A percentile compares a stretch with the other conserved stretches of the same genome.
Conservation (phyloP, 2,888 invertebrate species). For the Drosophila robusta region DNA sequence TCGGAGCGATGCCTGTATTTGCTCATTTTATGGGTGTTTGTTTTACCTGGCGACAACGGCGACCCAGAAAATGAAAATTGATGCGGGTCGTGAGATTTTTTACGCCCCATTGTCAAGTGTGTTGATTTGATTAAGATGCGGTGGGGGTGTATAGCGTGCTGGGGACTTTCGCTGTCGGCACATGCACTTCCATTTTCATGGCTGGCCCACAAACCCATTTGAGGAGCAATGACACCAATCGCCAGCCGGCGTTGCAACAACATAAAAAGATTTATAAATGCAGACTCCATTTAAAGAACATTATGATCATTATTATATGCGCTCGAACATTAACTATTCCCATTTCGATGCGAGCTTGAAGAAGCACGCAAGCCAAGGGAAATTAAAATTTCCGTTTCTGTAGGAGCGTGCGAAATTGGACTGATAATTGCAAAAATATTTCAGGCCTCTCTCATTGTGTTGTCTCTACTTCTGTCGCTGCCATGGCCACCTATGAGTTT, state of each 20-base stretch:
- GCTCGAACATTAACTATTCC: slow-evolving; percentile 32
- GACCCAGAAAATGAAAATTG: slow-evolving; percentile 66
- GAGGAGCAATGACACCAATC: slow-evolving; percentile 55
- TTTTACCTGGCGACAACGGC: slow-evolving; percentile 34
- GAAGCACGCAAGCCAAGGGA: slow-evolving; percentile 56
- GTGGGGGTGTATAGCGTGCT: neutral
- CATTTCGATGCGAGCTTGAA: slow-evolving; percentile 38
- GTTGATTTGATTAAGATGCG: slow-evolving; percentile 68
- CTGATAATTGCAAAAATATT: slow-evolving; percentile 66
- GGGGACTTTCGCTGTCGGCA: slow-evolving; percentile 3
- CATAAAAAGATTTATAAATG: slow-evolving; percentile 30
- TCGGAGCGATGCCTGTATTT: slow-evolving; percentile 36
- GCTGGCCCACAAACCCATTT: slow-evolving; percentile 67
- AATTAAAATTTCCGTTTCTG: slow-evolving; percentile 70
- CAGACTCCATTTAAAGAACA: slow-evolving; percentile 17
- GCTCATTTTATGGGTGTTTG: slow-evolving; percentile 43
- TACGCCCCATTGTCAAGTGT: slow-evolving; percentile 68
- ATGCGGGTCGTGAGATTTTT: slow-evolving; percentile 70
- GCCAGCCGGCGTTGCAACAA: slow-evolving; percentile 18
- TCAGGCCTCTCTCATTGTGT: slow-evolving; percentile 39
- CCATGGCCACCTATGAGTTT: slow-evolving; percentile 33
- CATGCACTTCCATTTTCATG: slow-evolving; percentile 21
- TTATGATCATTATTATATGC: slow-evolving; percentile 23
- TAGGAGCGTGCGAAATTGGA: slow-evolving; percentile 53
- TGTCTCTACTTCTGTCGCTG: slow-evolving; percentile 31